A percentile compares a stretch with the other conserved stretches of the same genome.
Evolutionary conservation across 2,797 vertebrate genomes (phyloP).

Genomic region (Lepus oiostolus): DNA sequence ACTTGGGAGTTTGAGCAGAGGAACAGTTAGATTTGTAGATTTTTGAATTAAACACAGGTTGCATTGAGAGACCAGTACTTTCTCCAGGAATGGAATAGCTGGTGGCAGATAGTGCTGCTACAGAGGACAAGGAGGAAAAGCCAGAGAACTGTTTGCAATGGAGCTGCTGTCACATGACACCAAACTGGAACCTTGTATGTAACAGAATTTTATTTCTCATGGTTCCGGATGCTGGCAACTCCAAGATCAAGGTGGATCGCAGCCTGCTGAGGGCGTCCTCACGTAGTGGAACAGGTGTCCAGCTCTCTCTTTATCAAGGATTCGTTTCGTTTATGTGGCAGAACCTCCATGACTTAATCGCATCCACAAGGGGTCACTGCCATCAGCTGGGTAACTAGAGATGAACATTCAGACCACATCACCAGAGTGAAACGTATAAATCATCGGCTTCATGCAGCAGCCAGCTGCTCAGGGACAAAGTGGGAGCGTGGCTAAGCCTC

Average conservation of each 20-base stretch:
- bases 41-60: neutral
- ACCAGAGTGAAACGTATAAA: neutral
- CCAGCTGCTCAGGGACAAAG: neutral
- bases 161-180: neutral
- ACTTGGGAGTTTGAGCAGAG: neutral
- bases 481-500: neutral
- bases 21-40: neutral
- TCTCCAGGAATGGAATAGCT: neutral
- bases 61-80: neutral
- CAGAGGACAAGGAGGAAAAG: neutral
- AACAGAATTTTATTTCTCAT: neutral
- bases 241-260: neutral
- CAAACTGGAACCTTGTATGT: neutral
- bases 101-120: neutral
- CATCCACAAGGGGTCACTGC: fast-evolving
- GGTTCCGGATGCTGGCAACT: neutral
- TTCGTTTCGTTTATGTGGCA: neutral
- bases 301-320: neutral
- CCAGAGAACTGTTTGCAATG: neutral
- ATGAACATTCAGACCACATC: neutral
- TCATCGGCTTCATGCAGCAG: neutral
- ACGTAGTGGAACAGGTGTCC: neutral
- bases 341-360: neutral
- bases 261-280: neutral
- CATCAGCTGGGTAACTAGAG: neutral